Percentiles rank a stretch among this genome's conserved stretches.
Conservation (phyloP, 1,140 invertebrate genomes). For the Thalassaphorura encarpata region DNA sequence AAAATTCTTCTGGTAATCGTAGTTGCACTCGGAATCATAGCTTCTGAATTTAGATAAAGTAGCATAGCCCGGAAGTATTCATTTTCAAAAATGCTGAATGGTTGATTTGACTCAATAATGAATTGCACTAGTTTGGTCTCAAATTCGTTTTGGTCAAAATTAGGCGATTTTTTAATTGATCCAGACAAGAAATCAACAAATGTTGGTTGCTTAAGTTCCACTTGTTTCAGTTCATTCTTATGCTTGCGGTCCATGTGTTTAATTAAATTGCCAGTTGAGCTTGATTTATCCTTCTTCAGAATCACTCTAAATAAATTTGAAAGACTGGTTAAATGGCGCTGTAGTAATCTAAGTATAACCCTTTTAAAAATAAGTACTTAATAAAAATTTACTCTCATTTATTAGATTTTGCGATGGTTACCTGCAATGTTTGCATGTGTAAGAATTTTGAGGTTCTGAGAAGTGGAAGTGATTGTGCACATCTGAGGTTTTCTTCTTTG, state of each 20-base stretch:
- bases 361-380: neutral
- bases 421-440: neutral
- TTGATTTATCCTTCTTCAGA: neutral
- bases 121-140: neutral
- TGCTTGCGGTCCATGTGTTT: neutral
- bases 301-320: neutral
- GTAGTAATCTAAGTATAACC: neutral
- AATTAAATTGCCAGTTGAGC: neutral
- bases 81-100: slow-evolving; percentile 7
- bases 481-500: neutral
- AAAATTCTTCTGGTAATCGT: slow-evolving; percentile 4
- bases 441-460: neutral
- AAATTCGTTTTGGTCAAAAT: slow-evolving; percentile 2
- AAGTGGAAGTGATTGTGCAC: neutral
- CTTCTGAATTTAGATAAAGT: neutral
- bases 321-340: neutral
- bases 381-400: too few species aligned
- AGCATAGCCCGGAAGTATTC: neutral
- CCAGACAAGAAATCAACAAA: neutral
- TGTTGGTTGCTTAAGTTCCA: neutral
- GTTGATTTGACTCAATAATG: slow-evolving; percentile 3
- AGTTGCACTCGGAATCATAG: neutral
- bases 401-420: too few species aligned
- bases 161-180: neutral
- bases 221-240: neutral